Base-by-base conservation (phyloP, 2,888 invertebrate genomes). In the Pimpla rufipes region DNA sequence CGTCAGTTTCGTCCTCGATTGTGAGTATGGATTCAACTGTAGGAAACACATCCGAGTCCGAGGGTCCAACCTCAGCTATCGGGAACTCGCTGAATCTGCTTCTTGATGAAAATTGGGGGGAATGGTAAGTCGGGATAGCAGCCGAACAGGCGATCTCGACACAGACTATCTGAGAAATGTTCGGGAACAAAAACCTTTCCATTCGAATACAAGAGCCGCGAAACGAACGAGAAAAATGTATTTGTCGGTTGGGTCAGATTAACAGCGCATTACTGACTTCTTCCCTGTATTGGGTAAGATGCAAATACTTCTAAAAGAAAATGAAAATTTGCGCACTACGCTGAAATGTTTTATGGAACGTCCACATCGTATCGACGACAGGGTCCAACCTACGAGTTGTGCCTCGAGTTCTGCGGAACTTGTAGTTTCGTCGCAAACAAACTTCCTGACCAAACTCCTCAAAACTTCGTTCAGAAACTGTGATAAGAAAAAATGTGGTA, bases 81-180 rank as follows among this genome's bases (percentile, higher is more conserved):
- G 45, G 21, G 42, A 29, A 62, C 18, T 74, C 59, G 62, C n/a
- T 62, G 16, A 74, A 74, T 59, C 55, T 62, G 13, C 55, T 71
- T n/a, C 55, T 71, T 18, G 10, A 11, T 55, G 42, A 37, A 21
- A 21, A 67, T 55, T 62, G 11, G 66, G 76, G 66, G 76, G 76
- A 76, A 76, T 66, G 7, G 57, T 52, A 76, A 7, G 40, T 76
- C 76, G 76, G 21, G 52, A 66, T 76, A 2, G 55, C 59, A 47
- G 66, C 55, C 55, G 42, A 45, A 76, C 67, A 18, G 67, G 47
- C 42, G 6, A 23, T 76, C 52, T 52, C 42, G 77, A 68, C 45
- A 47, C 47, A 47, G n/a, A 47, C 47, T 1, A 47, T 47, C n/a
- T 37, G 10, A 18, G 52, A 52, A 66, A 23, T 66, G 76, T 76